Base-by-base conservation (phyloP, 2,888 invertebrate genomes). In the Synergus japonicus region DNA sequence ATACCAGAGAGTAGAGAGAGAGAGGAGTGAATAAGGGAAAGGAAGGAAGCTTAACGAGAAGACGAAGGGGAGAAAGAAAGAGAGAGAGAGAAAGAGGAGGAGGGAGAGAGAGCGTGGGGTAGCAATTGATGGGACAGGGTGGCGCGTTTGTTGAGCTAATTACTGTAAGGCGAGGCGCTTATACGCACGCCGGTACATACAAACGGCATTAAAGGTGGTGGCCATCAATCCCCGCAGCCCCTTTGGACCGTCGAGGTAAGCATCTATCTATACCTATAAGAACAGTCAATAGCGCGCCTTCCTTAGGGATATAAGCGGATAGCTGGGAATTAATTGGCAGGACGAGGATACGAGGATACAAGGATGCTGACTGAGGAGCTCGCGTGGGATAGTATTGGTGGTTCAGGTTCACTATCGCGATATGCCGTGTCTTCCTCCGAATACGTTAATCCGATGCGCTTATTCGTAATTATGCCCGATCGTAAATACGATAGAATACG, bases 81-180 rank as follows among this genome's bases (percentile, higher is more conserved):
- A 65, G 81, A 81, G 18, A 76, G 29, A 76, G 63, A 80, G 80
- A 83, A 80, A 80, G 76, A 83, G 80, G 77, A 76, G 67, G 81
- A 86, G 84, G 84, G 83, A 8, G 84, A 84, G 85, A 85, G 86
- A 86, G 87, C 88, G 89, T 88, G 89, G 90, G 89, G 90, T 89
- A 90, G 91, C 90, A 92, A 92, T 92, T 92, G 91, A 92, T 92
- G 92, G 89, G 91, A 90, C 91, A 90, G 91, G 89, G 89, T 89
- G 89, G 91, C 90, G 90, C 92, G 91, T 91, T 92, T 92, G 92
- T 92, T 90, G 91, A 90, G 92, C 92, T 92, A 92, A 92, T 92
- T 92, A 92, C 92, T 89, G 91, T 89, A 90, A 90, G 92, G 90
- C 90, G 90, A 91, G 91, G 91, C 91, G 91, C 90, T 91, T 90